These are phyloP conservation scores for Tinea trinotella DNA, from an alignment of 2,888 invertebrate species.

Conservation along the genomic window DNA sequence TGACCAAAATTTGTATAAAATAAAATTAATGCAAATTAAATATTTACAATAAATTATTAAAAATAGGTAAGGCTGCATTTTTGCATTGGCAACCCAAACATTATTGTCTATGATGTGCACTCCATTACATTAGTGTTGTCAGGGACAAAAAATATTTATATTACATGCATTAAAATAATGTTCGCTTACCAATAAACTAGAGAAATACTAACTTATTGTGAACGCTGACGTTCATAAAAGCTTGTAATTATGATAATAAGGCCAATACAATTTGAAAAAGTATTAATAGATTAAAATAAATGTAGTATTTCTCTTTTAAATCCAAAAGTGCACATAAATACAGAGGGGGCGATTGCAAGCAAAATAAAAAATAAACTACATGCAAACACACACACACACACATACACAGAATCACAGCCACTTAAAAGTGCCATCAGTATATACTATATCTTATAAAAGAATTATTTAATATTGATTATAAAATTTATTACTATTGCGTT, in stretches of 20 bases:
- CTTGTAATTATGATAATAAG: no score
- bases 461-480: no score
- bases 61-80: constrained; percentile 2
- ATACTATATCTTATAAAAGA: no score
- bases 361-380: constrained; percentile 5
- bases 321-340: constrained; percentile 25
- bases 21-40: no score
- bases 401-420: constrained; percentile 17
- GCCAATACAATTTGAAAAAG: background rate
- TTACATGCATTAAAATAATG: background rate
- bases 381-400: constrained; percentile 23
- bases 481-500: no score
- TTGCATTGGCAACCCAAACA: background rate
- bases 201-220: background rate
- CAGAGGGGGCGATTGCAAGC: background rate
- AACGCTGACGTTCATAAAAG: no score
- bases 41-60: background rate
- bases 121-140: background rate
- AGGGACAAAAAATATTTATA: background rate
- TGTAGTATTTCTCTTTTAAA: constrained; percentile 21
- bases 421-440: no score
- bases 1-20: no score
- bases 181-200: background rate
- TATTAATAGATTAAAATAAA: no score
- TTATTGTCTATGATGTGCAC: background rate